Evolutionary conservation across 2,113 vertebrate genomes (phyloP).

Genomic region (Psilopsiagon aymara): DNA sequence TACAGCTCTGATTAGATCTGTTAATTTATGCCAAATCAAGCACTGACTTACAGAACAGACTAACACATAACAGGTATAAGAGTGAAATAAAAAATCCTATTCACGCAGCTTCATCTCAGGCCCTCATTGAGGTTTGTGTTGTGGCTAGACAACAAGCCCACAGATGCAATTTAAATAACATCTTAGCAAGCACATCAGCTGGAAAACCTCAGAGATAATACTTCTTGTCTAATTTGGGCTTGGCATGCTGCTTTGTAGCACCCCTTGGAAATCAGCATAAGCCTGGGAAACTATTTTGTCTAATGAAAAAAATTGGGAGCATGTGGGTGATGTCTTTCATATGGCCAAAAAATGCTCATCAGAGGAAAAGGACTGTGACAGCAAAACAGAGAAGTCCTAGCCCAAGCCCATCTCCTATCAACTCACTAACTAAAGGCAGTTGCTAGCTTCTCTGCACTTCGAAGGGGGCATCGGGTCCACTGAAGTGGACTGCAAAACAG

Average conservation of each 20-base stretch:
- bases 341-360: background rate
- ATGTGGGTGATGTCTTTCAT: background rate
- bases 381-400: background rate
- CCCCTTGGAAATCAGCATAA: slow-evolving; percentile 1
- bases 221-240: slow-evolving; percentile 9
- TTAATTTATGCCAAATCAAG: background rate
- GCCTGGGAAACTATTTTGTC: background rate
- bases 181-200: background rate
- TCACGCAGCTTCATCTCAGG: background rate
- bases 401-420: background rate
- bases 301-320: background rate
- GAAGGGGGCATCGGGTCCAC: background rate
- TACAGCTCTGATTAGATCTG: background rate
- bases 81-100: background rate
- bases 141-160: background rate
- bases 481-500: background rate
- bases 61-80: background rate
- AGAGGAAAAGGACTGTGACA: background rate
- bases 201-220: background rate
- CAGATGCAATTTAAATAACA: background rate
- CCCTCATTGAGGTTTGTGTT: background rate
- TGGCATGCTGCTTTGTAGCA: background rate
- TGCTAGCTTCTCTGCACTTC: background rate
- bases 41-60: background rate
- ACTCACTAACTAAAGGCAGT: background rate